Evolutionary conservation across 2,797 vertebrate species (phyloP).

Genomic region (Sebastes vulpes): DNA sequence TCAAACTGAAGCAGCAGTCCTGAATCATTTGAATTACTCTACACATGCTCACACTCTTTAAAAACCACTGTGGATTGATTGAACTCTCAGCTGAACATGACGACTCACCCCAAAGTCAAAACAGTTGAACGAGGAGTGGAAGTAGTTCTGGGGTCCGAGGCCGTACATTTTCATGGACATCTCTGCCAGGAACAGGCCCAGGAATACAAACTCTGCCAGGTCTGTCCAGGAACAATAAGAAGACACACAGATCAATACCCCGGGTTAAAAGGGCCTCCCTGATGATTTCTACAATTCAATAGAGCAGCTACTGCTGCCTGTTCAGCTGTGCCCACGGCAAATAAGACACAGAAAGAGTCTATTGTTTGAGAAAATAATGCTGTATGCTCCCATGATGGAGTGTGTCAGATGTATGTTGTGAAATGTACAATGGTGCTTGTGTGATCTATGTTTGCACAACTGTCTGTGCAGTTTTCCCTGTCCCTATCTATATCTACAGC

Average conservation of each 20-base stretch:
- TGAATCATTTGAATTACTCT: background rate
- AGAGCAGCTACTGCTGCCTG: background rate
- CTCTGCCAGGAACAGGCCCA: constrained; percentile 96
- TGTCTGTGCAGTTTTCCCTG: background rate
- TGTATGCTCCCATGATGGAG: background rate
- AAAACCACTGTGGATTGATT: background rate
- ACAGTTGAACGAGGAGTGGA: constrained; percentile 98
- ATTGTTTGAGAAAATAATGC: constrained; percentile 23
- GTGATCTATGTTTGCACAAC: background rate
- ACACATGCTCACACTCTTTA: background rate
- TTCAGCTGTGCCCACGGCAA: constrained; percentile 22
- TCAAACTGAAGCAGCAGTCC: background rate
- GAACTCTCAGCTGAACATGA: background rate
- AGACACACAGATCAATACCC: constrained; percentile 38
- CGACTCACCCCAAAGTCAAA: constrained; percentile 96
- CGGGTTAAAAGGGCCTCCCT: background rate
- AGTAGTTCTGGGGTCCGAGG: constrained; percentile 95
- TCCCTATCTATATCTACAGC: background rate
- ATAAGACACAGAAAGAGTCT: constrained; percentile 4
- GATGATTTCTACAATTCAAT: constrained; percentile 17
- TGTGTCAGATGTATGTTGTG: background rate
- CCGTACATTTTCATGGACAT: constrained; percentile 99
- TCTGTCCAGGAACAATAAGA: constrained; percentile 79
- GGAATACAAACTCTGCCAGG: constrained; percentile 97
- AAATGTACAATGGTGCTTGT: background rate